A percentile compares a stretch with the other conserved stretches of the same genome.
phyloP scores from a whole-genome alignment of 2,797 vertebrate genomes.

The Picus viridis region DNA sequence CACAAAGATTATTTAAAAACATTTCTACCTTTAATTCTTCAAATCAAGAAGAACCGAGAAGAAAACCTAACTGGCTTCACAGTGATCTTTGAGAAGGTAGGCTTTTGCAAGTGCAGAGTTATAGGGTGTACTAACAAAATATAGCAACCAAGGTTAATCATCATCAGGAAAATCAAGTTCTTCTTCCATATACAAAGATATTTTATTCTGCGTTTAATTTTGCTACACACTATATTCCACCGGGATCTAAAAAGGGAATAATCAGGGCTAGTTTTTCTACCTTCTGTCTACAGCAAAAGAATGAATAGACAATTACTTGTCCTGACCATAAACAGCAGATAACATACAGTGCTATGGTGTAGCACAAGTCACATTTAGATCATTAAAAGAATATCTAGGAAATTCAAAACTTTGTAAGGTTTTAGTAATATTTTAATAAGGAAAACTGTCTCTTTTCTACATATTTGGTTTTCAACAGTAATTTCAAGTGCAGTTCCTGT shows the following conservation, averaged over 20 bases:
- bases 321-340: not conserved
- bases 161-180: not conserved
- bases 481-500: not conserved
- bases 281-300: not conserved
- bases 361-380: rapidly evolving
- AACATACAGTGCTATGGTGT: not conserved
- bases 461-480: not conserved
- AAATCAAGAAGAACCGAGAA: not conserved
- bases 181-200: not conserved
- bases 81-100: not conserved
- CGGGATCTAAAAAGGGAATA: not conserved
- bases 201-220: not conserved
- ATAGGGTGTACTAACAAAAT: not conserved
- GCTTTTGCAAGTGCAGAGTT: not conserved
- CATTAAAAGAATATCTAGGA: not conserved
- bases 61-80: not conserved
- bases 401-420: not conserved
- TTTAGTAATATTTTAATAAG: not conserved
- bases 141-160: not conserved
- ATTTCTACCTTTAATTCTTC: not conserved
- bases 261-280: not conserved
- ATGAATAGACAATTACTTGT: not conserved
- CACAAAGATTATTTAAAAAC: not conserved
- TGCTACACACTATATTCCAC: not conserved
- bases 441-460: not conserved